These are phyloP conservation scores for Diplosoma virens DNA, from an alignment of 23 tunicate genomes.

Conservation along the genomic window DNA sequence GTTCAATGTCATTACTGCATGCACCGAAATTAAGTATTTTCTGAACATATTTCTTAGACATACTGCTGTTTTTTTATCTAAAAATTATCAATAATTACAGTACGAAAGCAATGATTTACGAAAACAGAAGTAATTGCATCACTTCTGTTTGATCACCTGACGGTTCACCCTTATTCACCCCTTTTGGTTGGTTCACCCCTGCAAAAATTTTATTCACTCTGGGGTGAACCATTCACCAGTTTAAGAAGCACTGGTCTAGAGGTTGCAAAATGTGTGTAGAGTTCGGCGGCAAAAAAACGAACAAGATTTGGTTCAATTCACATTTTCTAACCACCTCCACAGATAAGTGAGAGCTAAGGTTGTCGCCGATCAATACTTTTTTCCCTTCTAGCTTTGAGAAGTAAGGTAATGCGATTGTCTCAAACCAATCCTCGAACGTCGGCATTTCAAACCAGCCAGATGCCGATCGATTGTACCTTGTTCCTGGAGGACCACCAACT, in stretches of 20 bases:
- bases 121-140: too few relatives aligned
- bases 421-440: background rate
- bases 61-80: too few relatives aligned
- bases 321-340: background rate
- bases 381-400: background rate
- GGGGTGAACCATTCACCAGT: too few relatives aligned
- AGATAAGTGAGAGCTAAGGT: background rate
- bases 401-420: background rate
- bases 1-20: too few relatives aligned
- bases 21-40: too few relatives aligned
- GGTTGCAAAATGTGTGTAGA: conserved; percentile 1
- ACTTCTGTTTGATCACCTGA: too few relatives aligned
- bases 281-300: background rate
- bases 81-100: too few relatives aligned
- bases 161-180: too few relatives aligned
- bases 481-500: background rate
- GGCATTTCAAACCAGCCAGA: background rate
- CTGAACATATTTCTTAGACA: too few relatives aligned
- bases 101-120: too few relatives aligned
- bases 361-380: background rate
- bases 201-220: too few relatives aligned
- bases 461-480: background rate
- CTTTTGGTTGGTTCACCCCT: too few relatives aligned
- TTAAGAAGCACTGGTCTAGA: background rate
- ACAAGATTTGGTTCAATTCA: background rate